Evolutionary conservation across 2,797 vertebrate species (phyloP), one percentile per base, ranked within the genome.

Genomic region (Spinibarbus caldwelli): DNA sequence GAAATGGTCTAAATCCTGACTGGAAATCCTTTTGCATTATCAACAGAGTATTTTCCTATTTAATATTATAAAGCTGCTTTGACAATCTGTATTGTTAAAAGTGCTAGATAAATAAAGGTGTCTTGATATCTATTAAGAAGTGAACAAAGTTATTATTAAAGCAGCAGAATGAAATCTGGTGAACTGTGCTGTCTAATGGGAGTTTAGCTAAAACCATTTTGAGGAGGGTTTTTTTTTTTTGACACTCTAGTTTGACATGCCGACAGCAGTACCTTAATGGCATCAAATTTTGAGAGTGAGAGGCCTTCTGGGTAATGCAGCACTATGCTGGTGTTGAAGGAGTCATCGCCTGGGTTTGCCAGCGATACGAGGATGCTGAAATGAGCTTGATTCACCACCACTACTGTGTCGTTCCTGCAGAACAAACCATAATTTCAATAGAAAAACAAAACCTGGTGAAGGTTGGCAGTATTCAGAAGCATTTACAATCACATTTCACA

Each of bases 321-420:
- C 0, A 71, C 90, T 11, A 96, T 89, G 73, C 83, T 94, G 91
- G 95, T 96, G 91, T 96, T 94, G 88, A 93, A 95, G 0, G 95
- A 95, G 90, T 95, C 94, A 7, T 95, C 94, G 0, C 93, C 94
- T 0, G 3, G 11, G 81, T 96, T 96, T 36, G 21, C 11, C 87
- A 96, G 80, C 2, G 3, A 78, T 3, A 95, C 14, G 0, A 9
- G 57, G 80, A 94, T 29, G 1, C 86, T 90, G 80, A 95, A 91
- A 85, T 88, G 89, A 6, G 77, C 90, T n/a, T 93, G 64, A 66
- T 94, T 90, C 52, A 85, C 71, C 85, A 96, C 93, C 80, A 95
- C 3, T 66, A 96, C 80, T 0, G 85, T 89, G 1, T 73, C 1
- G 15, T 87, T 88, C 88, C 94, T 96, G 64, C 88, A 70, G 89